A percentile compares a stretch with the other conserved stretches of the same genome.
Evolutionary conservation across 2,797 vertebrate species (phyloP).

Genomic region (Danio jaintianensis): DNA sequence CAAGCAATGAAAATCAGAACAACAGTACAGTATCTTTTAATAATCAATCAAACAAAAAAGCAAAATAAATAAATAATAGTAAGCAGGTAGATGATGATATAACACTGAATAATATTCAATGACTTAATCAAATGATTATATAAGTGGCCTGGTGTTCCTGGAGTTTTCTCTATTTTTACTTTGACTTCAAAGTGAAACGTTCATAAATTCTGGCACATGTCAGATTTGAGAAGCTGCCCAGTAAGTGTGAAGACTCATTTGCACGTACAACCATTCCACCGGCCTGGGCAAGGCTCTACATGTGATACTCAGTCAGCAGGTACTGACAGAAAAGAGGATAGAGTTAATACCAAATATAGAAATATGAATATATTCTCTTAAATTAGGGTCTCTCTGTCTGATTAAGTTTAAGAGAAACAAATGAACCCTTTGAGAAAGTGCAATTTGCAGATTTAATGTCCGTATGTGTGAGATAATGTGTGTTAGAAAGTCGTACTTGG

Average conservation of each 20-base stretch:
- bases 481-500: slow-evolving; percentile 74
- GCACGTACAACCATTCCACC: slow-evolving; percentile 70
- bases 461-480: background rate
- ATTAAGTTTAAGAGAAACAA: background rate
- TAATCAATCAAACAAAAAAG: background rate
- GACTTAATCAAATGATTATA: background rate
- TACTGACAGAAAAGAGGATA: slow-evolving; percentile 65
- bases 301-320: slow-evolving; percentile 59
- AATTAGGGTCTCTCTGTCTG: background rate
- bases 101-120: slow-evolving; percentile 5
- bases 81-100: background rate
- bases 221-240: slow-evolving; percentile 63
- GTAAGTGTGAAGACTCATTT: slow-evolving; percentile 66
- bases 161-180: slow-evolving; percentile 61
- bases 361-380: background rate
- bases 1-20: background rate
- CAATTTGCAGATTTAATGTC: background rate
- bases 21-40: background rate
- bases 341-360: background rate
- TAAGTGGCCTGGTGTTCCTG: slow-evolving; percentile 6
- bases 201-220: slow-evolving; percentile 49
- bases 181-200: slow-evolving; percentile 54
- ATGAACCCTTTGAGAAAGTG: background rate
- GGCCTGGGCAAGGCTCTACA: slow-evolving; percentile 33
- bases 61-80: background rate